A percentile compares a stretch with the other conserved stretches of the same genome.
Conservation (phyloP, 1,140 invertebrate species). For the Drosophila grimshawi region DNA sequence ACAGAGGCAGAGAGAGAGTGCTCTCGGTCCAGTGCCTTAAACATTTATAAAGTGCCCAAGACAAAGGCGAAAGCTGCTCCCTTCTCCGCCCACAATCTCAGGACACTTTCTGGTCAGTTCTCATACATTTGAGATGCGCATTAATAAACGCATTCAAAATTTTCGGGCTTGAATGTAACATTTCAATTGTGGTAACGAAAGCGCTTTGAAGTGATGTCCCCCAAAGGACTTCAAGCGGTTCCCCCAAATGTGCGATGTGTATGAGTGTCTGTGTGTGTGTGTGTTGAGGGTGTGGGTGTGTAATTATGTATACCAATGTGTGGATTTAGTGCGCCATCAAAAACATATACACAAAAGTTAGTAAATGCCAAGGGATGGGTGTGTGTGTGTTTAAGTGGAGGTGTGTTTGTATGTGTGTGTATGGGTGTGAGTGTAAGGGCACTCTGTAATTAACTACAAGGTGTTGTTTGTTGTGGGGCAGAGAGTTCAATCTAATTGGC, state of each 20-base stretch:
- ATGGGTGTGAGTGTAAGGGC: background rate
- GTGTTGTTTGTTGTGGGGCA: background rate
- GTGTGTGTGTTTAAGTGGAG: background rate
- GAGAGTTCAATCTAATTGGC: background rate
- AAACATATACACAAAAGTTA: slow-evolving; percentile 61
- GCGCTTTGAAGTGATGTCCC: slow-evolving; percentile 21
- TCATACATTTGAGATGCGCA: slow-evolving; percentile 53
- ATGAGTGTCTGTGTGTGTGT: background rate
- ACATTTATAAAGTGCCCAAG: slow-evolving; percentile 26
- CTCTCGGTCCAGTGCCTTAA: slow-evolving; percentile 18
- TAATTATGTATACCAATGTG: slow-evolving; percentile 53
- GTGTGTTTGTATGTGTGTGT: slow-evolving; percentile 4
- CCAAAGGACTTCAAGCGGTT: background rate
- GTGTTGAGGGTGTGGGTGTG: slow-evolving; percentile 28
- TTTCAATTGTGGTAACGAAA: slow-evolving; percentile 29
- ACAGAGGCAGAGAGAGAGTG: background rate
- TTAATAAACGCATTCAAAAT: slow-evolving; percentile 38
- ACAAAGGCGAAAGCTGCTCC: background rate
- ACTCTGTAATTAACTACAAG: slow-evolving; percentile 19
- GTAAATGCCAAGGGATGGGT: slow-evolving; percentile 17
- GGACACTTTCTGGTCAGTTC: slow-evolving; percentile 16
- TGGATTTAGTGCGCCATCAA: slow-evolving; percentile 56
- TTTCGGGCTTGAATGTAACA: slow-evolving; percentile 23
- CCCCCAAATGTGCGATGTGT: background rate
- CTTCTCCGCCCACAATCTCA: background rate